Percentiles rank a stretch among this genome's conserved stretches.
Evolutionary conservation across 2,113 vertebrate species (phyloP).

Genomic region (Puntigrus tetrazona): DNA sequence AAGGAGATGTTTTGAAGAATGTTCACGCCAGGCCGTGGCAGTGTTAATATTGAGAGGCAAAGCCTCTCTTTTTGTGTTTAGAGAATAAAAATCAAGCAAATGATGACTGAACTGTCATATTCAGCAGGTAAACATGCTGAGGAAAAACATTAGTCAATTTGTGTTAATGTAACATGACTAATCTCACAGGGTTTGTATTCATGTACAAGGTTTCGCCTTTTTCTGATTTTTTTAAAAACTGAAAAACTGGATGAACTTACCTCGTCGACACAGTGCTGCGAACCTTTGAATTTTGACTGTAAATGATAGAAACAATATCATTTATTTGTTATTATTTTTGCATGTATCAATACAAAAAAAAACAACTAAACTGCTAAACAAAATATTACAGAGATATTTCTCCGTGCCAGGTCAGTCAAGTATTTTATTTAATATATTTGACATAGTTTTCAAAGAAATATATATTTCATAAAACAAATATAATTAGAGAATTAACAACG

Average conservation of each 20-base stretch:
- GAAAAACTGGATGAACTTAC: constrained; percentile 58
- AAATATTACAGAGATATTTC: too few relatives aligned
- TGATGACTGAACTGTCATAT: not conserved
- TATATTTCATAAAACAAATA: too few relatives aligned
- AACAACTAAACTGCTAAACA: too few relatives aligned
- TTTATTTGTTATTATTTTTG: too few relatives aligned
- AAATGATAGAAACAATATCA: constrained; percentile 40
- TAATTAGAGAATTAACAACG: too few relatives aligned
- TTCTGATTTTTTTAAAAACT: not conserved
- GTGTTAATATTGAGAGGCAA: not conserved
- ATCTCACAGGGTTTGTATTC: not conserved
- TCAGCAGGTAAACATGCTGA: not conserved
- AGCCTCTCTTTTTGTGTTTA: not conserved
- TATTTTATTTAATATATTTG: too few relatives aligned
- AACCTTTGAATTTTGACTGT: constrained; percentile 74
- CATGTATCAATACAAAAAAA: too few relatives aligned
- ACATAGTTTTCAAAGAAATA: too few relatives aligned
- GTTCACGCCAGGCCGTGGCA: not conserved
- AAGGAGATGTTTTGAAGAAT: not conserved
- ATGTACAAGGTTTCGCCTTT: too few relatives aligned
- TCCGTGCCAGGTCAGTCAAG: too few relatives aligned
- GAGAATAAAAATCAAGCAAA: not conserved
- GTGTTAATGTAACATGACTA: not conserved
- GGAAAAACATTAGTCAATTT: not conserved
- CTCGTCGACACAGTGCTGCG: constrained; percentile 70